phyloP scores from a whole-genome alignment of 2,113 vertebrate genomes.

The Climacteris rufus region DNA sequence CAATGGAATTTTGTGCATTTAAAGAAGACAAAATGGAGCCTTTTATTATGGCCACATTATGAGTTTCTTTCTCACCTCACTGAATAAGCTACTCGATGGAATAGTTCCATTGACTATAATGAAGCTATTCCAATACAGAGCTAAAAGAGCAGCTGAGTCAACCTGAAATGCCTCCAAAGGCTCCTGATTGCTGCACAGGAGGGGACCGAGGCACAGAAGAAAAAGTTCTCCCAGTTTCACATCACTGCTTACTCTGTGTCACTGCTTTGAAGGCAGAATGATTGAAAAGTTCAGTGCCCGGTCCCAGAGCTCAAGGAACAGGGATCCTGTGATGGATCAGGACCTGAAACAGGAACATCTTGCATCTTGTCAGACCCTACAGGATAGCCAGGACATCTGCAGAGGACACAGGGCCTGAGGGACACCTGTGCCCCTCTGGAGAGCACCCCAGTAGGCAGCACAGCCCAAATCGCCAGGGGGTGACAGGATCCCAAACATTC shows the following conservation, averaged over 20 bases:
- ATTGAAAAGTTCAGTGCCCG: not conserved
- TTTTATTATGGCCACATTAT: constrained; percentile 27
- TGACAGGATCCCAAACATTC: accelerated
- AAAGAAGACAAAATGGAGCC: constrained; percentile 24
- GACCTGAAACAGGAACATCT: not conserved
- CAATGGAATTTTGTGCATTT: constrained; percentile 36
- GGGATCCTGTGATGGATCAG: not conserved
- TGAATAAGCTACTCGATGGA: constrained; percentile 35
- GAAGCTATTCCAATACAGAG: constrained; percentile 37
- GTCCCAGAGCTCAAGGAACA: not conserved
- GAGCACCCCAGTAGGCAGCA: not conserved
- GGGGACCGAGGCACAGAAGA: not conserved
- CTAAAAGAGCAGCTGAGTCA: constrained; percentile 19
- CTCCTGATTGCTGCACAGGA: constrained; percentile 48
- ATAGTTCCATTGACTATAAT: constrained; percentile 33
- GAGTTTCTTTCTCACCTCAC: constrained; percentile 21
- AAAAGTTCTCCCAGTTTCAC: not conserved
- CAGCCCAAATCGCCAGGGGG: not conserved
- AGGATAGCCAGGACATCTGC: not conserved
- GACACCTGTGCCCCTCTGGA: not conserved
- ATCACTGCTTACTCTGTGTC: not conserved
- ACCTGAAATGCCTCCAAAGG: constrained; percentile 20
- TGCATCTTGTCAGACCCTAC: not conserved
- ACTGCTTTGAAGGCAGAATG: not conserved
- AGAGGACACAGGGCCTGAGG: not conserved